phyloP scores from a whole-genome alignment of 2,888 invertebrate genomes.

The Scaptomyza polygonia region DNA sequence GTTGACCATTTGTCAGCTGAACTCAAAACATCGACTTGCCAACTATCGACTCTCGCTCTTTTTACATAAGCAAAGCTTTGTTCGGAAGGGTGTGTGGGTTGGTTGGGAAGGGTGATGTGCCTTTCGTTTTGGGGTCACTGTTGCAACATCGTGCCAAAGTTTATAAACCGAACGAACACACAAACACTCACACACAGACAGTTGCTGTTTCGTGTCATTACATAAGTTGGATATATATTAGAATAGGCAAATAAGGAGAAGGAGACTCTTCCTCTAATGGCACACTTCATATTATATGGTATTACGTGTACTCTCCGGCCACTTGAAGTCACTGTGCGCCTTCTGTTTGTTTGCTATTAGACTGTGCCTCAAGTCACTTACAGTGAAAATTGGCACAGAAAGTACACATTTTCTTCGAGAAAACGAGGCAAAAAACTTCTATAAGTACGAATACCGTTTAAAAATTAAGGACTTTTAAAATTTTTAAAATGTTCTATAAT shows the following conservation, averaged over 20 bases:
- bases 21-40: constrained; percentile 14
- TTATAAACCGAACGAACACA: constrained; percentile 31
- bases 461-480: too few species aligned
- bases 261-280: constrained; percentile 7
- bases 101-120: not conserved
- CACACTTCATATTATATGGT: constrained; percentile 1
- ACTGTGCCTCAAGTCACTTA: constrained; percentile 31
- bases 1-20: constrained; percentile 64
- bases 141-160: constrained; percentile 60
- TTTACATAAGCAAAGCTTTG: constrained; percentile 56
- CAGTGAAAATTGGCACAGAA: constrained; percentile 33
- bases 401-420: not conserved
- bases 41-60: constrained; percentile 19
- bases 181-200: not conserved
- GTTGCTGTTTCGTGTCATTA: constrained; percentile 59
- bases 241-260: constrained; percentile 32
- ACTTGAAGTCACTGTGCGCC: constrained; percentile 55
- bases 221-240: constrained; percentile 58
- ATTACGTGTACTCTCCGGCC: constrained; percentile 31
- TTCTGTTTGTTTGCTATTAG: constrained; percentile 53
- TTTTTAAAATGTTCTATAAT: too few species aligned
- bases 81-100: not conserved
- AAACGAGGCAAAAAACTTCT: not conserved
- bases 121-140: constrained; percentile 56
- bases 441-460: too few species aligned